A percentile compares a stretch with the other conserved stretches of the same genome.
Evolutionary conservation across 2,888 invertebrate species (phyloP).

Genomic region (Vannuccia rotundouncinata): DNA sequence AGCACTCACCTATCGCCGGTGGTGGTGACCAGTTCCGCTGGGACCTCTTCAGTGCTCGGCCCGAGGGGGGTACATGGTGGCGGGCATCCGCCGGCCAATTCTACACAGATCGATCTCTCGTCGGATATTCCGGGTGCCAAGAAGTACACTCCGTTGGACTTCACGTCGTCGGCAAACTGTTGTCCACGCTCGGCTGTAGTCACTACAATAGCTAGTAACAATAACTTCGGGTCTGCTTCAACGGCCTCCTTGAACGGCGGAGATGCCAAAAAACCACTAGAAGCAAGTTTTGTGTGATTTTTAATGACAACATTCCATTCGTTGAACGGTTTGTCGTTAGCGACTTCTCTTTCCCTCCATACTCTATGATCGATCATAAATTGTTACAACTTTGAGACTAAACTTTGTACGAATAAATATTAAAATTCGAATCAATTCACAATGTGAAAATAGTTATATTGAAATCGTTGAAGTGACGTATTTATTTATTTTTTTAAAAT

Average conservation of each 20-base stretch:
- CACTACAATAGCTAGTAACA: neutral
- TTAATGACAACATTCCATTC: too few species aligned
- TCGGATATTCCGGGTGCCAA: neutral
- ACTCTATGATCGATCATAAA: too few species aligned
- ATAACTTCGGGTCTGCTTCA: neutral
- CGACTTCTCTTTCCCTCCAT: too few species aligned
- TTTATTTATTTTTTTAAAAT: too few species aligned
- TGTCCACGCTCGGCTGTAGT: neutral
- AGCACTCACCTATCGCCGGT: neutral
- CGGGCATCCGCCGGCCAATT: too few species aligned
- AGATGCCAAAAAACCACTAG: neutral
- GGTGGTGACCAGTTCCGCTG: neutral
- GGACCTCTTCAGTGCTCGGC: neutral
- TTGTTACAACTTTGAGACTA: too few species aligned
- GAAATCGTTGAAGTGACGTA: too few species aligned
- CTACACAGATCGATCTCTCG: neutral
- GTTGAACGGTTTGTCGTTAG: too few species aligned
- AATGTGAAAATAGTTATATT: too few species aligned
- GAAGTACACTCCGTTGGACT: neutral
- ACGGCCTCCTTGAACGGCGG: neutral
- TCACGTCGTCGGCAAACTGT: neutral
- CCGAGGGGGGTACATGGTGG: neutral
- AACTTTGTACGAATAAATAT: too few species aligned
- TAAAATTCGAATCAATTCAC: too few species aligned
- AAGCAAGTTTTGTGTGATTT: constrained; percentile 12